Evolutionary conservation across 2,113 vertebrate genomes (phyloP), one percentile per base, ranked within the genome.

Genomic region (Bucco capensis): DNA sequence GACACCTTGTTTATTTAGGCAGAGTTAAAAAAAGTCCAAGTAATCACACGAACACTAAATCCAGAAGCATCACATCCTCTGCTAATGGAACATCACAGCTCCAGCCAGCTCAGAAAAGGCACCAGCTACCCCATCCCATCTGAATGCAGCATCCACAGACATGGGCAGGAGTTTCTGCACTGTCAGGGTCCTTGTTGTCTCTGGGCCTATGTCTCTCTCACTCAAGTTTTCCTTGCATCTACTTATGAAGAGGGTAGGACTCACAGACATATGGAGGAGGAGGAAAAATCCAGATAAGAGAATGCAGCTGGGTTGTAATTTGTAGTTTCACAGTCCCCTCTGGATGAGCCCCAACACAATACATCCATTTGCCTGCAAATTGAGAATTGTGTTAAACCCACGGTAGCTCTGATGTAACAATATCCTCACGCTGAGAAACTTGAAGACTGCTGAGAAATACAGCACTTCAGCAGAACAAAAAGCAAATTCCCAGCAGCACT

Each of bases 331-430:
- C 92, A 97, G 95, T 92, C 74, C 84, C 95, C 93, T 90, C 84
- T 92, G 91, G 95, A 92, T 96, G 95, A 96, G 89, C 95, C 93
- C 92, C 94, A 95, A 90, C 95, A 96, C 95, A 97, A 96, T 96
- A 95, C 90, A 95, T 96, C 96, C 95, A 96, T 96, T 97, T 96
- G 90, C 96, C 96, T 96, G 95, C 95, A 97, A 96, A 97, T 97
- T 96, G 93, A 51, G 74, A 96, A 96, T 96, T 96, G 95, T 96
- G 95, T 96, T 96, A 96, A 97, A 92, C 95, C 94, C 90, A 95
- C 90, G 4, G 96, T 83, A 93, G 93, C 90, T 95, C 96, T 78
- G 89, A 80, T 90, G 80, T 93, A 97, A 96, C 96, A 97, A 97
- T 97, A 96, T 96, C 95, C 93, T 96, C 96, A 96, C 23, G 95